phyloP scores from a whole-genome alignment of 2,888 invertebrate species.

The Gastrophysa polygoni region DNA sequence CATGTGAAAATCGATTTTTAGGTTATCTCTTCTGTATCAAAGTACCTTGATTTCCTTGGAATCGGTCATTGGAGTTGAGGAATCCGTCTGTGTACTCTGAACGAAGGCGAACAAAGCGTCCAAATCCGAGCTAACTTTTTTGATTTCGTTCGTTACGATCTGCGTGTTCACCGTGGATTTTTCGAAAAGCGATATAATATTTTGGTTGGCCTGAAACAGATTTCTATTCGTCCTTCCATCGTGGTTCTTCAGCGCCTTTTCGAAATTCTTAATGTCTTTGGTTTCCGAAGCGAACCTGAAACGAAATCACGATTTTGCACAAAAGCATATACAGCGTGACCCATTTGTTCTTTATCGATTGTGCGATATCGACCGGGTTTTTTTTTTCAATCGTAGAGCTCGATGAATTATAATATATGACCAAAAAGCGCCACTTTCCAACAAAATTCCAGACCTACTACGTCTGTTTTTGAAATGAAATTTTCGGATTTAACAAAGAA shows the following conservation, averaged over 20 bases:
- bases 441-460: no score
- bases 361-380: background rate
- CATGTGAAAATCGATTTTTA: no score
- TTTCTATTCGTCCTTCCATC: conserved; percentile 51
- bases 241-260: conserved; percentile 60
- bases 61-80: conserved; percentile 12
- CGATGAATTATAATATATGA: no score
- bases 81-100: conserved; percentile 29
- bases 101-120: conserved; percentile 39
- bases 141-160: conserved; percentile 40
- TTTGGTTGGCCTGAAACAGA: conserved; percentile 47
- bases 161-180: conserved; percentile 46
- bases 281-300: conserved; percentile 64
- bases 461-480: no score
- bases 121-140: conserved; percentile 37
- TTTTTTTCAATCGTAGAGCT: background rate
- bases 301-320: conserved; percentile 23
- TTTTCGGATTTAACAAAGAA: no score
- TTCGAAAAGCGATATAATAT: conserved; percentile 48
- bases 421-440: no score
- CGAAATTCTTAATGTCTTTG: conserved; percentile 64
- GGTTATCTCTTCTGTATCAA: no score
- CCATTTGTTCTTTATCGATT: background rate
- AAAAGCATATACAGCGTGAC: background rate
- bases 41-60: background rate